phyloP scores from a whole-genome alignment of 1,140 invertebrate species.

The Drosophila teissieri region DNA sequence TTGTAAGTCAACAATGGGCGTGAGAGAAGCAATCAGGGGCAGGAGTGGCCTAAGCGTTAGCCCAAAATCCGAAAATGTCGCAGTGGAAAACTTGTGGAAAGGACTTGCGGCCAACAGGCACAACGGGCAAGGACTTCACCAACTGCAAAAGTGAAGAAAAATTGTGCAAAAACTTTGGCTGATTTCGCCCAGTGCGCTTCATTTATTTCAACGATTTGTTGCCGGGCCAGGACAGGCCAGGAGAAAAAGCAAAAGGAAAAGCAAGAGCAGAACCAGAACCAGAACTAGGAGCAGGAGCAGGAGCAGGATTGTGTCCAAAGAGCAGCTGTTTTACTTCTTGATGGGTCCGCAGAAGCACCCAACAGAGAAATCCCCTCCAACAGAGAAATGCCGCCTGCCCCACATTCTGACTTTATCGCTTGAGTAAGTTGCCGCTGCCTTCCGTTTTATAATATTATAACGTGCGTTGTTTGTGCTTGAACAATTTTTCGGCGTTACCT shows the following conservation, averaged over 20 bases:
- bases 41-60: slow-evolving; percentile 60
- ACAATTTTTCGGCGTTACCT: slow-evolving; percentile 80
- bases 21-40: slow-evolving; percentile 17
- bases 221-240: slow-evolving; percentile 48
- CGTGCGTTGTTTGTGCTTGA: slow-evolving; percentile 81
- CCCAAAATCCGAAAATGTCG: slow-evolving; percentile 77
- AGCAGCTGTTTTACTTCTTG: slow-evolving; percentile 81
- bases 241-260: slow-evolving; percentile 24
- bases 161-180: slow-evolving; percentile 81
- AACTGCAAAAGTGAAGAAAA: slow-evolving; percentile 78
- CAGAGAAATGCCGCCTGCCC: background rate
- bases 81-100: slow-evolving; percentile 52
- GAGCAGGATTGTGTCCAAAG: slow-evolving; percentile 66
- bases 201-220: slow-evolving; percentile 82
- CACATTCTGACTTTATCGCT: slow-evolving; percentile 70
- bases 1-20: slow-evolving; percentile 79
- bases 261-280: no score
- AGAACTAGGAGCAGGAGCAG: slow-evolving; percentile 25
- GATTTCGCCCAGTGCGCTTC: slow-evolving; percentile 81
- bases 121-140: background rate
- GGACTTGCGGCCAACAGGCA: background rate
- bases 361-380: background rate
- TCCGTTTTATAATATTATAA: slow-evolving; percentile 81
- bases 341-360: slow-evolving; percentile 55
- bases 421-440: slow-evolving; percentile 76